Base-by-base conservation (phyloP, 2,888 invertebrate species). In the Nymphalis c-album region DNA sequence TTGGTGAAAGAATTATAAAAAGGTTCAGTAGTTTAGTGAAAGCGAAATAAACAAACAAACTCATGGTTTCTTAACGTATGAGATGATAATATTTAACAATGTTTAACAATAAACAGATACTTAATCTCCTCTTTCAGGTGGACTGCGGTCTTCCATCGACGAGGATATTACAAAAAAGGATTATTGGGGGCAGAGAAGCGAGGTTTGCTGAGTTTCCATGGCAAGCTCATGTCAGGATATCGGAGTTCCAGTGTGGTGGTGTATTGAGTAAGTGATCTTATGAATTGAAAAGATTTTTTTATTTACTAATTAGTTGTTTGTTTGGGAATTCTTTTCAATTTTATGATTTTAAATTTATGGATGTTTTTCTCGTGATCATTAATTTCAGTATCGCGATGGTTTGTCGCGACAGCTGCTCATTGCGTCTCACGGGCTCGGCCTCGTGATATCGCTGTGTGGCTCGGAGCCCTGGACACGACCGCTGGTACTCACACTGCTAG, bases 141-240 rank as follows among this genome's bases (percentile, higher is more conserved):
- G 94, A 95, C 74, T 96, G 96, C 76, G 96, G 96, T 0, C 80
- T 96, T 17, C 94, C 96, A 0, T 90, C 94, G 1, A 90, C 92
- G 26, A 90, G 93, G 63, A 88, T 94, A 26, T 80, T 95, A 1
- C 95, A 95, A 79, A 96, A 96, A 82, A 90, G 97, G 62, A 97
- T 97, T 70, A 96, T 97, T 53, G 97, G 97, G 0, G 97, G 97
- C 0, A 90, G 95, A 5, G 95, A 96, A 74, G 97, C 97, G 0
- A 91, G 93, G 73, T 96, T 94, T 59, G 95, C 95, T 0, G 96
- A 96, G 88, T 96, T 96, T 79, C 97, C 97, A 0, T 97, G 97
- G 97, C 97, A 97, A 82, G 96, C 96, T 0, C 97, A 97, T 77
- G 95, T 97, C 71, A 94, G 97, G 79, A 96, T 97, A 75, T 94